Evolutionary conservation across 2,113 vertebrate genomes (phyloP).

Genomic region (Xiphophorus couchianus): DNA sequence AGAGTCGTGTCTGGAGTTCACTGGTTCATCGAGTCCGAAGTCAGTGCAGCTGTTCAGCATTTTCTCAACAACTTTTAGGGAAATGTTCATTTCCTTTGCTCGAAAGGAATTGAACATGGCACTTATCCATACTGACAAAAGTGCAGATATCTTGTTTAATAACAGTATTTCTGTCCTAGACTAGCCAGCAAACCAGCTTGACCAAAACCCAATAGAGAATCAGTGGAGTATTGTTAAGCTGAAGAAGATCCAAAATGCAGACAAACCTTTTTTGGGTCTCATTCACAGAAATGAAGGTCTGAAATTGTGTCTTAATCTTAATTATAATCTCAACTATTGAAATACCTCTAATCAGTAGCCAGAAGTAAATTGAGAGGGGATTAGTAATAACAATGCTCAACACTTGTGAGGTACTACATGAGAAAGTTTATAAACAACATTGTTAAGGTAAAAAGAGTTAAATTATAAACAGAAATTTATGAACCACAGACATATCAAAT

Average conservation of each 20-base stretch:
- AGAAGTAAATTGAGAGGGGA: constrained; percentile 44
- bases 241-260: neutral
- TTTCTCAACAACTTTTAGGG: no score
- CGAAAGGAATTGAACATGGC: no score
- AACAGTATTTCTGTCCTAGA: no score
- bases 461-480: constrained; percentile 20
- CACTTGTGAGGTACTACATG: constrained; percentile 20
- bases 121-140: neutral
- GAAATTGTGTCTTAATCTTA: no score
- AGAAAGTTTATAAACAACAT: constrained; percentile 3
- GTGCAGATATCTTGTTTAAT: neutral
- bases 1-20: neutral
- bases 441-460: neutral
- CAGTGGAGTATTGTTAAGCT: neutral
- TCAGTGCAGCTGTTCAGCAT: neutral
- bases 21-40: neutral
- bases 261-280: neutral
- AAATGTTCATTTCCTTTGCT: no score
- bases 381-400: neutral
- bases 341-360: no score
- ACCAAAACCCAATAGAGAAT: neutral
- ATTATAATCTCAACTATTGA: no score
- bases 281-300: neutral
- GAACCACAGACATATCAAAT: constrained; percentile 15
- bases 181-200: no score